Evolutionary conservation across 1,140 invertebrate genomes (phyloP), one percentile per base, ranked within the genome.

Genomic region (Camponotus pennsylvanicus): DNA sequence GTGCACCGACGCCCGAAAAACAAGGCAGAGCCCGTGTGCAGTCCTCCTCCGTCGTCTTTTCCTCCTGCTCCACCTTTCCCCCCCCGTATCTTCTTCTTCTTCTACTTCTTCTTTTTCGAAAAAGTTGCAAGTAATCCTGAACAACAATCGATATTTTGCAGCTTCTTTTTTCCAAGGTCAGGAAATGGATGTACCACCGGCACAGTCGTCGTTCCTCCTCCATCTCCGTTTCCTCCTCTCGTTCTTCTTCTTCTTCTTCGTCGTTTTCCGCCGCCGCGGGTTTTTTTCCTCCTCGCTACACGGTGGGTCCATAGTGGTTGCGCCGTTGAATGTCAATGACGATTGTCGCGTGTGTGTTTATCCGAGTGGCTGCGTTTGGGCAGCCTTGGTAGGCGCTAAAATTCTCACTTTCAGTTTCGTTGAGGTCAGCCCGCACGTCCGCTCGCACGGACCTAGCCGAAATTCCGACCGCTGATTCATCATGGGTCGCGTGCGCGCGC

Each of bases 311-410:
- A 57, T 40, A 32, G 21, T 75, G 82, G 86, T 85, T 75, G 69
- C 66, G 84, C 45, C 27, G 88, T 79, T 85, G 88, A 92, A 91
- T 92, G 83, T 92, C 91, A 92, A 92, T 92, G 87, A 86, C 70
- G 57, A 63, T 57, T 45, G 70, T 59, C 85, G 75, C 21, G 61
- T 61, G 84, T 89, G 69, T 92, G 82, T 92, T 92, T 91, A 90
- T 91, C 88, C 86, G 69, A 82, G 87, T 86, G 89, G 79, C 82
- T 89, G 87, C 83, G 64, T 91, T 91, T 92, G 78, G 84, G 86
- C 85, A 89, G 76, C 93, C 92, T 93, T 92, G 92, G 84, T 77
- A 91, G 90, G 92, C 92, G 93, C 91, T 93, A 93, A 93, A 93
- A 93, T 92, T 93, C 92, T 90, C 93, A 91, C 92, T 93, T 92